Conservation (phyloP, 2,113 vertebrate species). For the Sakesphorus luctuosus region DNA sequence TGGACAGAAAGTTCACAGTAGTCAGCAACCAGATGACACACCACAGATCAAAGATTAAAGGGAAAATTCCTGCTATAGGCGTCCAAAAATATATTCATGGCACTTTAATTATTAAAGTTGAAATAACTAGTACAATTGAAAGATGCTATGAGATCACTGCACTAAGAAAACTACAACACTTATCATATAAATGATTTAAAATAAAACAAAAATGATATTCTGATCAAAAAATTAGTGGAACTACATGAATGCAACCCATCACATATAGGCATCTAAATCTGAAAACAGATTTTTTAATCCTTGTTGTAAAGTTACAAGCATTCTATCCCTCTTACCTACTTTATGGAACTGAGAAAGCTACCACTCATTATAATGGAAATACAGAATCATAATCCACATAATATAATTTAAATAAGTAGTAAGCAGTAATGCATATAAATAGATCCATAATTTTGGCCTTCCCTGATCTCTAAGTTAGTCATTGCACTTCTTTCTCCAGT, state of each 20-base stretch:
- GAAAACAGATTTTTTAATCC: background rate
- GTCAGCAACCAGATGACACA: background rate
- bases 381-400: background rate
- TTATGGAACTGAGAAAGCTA: background rate
- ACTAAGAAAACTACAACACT: background rate
- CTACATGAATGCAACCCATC: background rate
- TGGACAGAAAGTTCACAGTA: background rate
- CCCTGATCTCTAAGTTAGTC: background rate
- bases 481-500: background rate
- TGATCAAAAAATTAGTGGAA: background rate
- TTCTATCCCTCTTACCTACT: background rate
- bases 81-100: background rate
- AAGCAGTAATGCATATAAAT: background rate
- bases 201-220: background rate
- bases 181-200: background rate
- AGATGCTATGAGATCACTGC: background rate
- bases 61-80: background rate
- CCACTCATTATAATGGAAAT: background rate
- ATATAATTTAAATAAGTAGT: background rate
- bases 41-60: background rate
- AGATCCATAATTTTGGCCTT: background rate
- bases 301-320: background rate
- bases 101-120: background rate
- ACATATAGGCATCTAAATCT: background rate
- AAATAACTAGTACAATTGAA: background rate